phyloP scores from a whole-genome alignment of 2,888 invertebrate species.

The Myopa testacea region DNA sequence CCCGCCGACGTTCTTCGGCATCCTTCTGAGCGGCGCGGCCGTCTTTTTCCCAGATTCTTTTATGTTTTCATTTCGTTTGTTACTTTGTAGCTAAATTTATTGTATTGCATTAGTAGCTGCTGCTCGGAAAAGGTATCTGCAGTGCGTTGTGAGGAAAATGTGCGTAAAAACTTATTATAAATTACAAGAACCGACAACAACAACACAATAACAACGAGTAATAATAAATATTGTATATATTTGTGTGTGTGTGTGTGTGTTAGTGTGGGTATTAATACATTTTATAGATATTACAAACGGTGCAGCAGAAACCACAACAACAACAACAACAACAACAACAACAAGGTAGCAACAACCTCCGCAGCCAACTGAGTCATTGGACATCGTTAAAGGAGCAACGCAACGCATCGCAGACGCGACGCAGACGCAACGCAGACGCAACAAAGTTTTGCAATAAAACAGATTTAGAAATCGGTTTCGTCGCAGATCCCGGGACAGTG shows the following conservation, averaged over 20 bases:
- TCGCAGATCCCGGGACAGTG: conserved; percentile 1
- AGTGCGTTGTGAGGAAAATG: background rate
- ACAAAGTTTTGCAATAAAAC: conserved; percentile 14
- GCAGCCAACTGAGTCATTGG: conserved; percentile 20
- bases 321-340: conserved; percentile 33
- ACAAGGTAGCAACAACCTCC: background rate
- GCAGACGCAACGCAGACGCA: background rate
- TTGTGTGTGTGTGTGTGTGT: background rate
- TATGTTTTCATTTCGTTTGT: conserved; percentile 47
- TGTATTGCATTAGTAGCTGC: conserved; percentile 61
- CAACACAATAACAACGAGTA: conserved; percentile 26
- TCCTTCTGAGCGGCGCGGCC: background rate
- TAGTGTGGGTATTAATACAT: conserved; percentile 7
- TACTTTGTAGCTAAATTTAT: conserved; percentile 62
- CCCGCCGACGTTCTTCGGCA: background rate
- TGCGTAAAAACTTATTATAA: conserved; percentile 42
- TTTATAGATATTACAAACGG: conserved; percentile 8
- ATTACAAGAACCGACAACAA: conserved; percentile 36
- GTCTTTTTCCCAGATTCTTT: background rate
- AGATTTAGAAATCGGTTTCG: background rate
- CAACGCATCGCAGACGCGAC: background rate
- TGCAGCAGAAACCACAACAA: conserved; percentile 4
- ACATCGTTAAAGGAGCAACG: conserved; percentile 32
- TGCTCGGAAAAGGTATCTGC: conserved; percentile 25
- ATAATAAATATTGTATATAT: conserved; percentile 1